Conservation (phyloP, 2,888 invertebrate species). For the Phragmatobia fuliginosa region DNA sequence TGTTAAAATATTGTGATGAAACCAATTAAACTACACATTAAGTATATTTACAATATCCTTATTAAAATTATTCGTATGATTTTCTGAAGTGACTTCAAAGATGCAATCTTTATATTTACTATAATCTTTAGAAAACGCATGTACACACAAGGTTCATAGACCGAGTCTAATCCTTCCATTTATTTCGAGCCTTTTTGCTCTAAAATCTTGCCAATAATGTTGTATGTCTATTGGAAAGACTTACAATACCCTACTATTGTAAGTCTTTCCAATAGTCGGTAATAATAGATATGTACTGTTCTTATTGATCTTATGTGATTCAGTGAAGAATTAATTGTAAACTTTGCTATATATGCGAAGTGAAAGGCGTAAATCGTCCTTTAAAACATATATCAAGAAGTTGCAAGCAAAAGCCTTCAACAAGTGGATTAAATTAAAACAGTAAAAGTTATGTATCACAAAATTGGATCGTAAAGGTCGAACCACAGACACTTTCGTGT, state of each 20-base stretch:
- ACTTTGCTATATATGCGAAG: background rate
- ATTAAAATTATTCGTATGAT: background rate
- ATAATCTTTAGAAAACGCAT: too few species aligned
- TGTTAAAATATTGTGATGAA: too few species aligned
- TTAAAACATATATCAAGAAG: background rate
- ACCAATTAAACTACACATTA: too few species aligned
- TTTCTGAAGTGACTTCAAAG: too few species aligned
- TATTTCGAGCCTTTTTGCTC: background rate
- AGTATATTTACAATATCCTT: too few species aligned
- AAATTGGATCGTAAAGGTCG: conserved; percentile 15
- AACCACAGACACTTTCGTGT: conserved; percentile 12
- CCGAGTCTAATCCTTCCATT: background rate
- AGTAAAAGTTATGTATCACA: conserved; percentile 2
- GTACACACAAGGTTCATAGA: background rate
- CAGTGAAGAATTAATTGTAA: background rate
- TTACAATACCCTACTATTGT: too few species aligned
- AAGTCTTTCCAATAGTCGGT: background rate
- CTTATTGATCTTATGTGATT: background rate
- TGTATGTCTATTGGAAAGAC: too few species aligned
- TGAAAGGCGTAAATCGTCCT: background rate
- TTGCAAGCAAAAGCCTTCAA: background rate
- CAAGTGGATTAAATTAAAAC: conserved; percentile 1
- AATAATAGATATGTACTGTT: background rate
- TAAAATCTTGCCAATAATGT: background rate
- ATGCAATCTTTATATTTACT: too few species aligned